These are phyloP conservation scores for Nasonia longicornis DNA, from an alignment of 1,140 invertebrate genomes.

Conservation along the genomic window DNA sequence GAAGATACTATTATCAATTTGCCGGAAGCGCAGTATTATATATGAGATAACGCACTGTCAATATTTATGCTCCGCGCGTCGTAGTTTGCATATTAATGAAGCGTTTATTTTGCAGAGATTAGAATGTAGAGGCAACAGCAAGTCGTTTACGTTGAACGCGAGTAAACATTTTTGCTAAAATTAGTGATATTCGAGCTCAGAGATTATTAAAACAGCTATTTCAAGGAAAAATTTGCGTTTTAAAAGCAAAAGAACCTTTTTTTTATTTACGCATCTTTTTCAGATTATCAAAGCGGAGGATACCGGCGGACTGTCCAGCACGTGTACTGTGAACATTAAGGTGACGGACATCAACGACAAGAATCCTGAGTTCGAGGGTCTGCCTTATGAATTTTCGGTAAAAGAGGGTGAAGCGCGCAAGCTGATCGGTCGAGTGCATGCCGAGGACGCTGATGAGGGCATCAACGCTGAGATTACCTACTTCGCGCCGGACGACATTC, in stretches of 20 bases:
- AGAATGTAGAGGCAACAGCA: too few species aligned
- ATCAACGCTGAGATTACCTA: constrained; percentile 76
- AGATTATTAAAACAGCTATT: too few species aligned
- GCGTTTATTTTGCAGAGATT: background rate
- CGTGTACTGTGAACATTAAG: constrained; percentile 86
- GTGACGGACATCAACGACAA: constrained; percentile 93
- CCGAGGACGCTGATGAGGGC: constrained; percentile 85
- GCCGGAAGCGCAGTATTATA: background rate
- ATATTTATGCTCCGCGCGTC: background rate
- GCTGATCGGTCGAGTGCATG: constrained; percentile 83
- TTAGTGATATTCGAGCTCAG: background rate
- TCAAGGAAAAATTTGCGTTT: too few species aligned
- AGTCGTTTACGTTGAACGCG: too few species aligned
- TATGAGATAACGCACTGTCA: background rate
- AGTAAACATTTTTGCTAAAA: background rate
- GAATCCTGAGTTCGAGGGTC: constrained; percentile 83
- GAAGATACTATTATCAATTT: background rate
- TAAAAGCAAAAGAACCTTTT: too few species aligned
- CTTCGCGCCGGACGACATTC: constrained; percentile 81
- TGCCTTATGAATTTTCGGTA: constrained; percentile 84
- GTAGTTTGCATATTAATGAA: background rate
- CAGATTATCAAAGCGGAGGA: constrained; percentile 88
- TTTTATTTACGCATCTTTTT: constrained; percentile 42
- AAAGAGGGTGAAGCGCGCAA: constrained; percentile 81
- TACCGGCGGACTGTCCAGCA: constrained; percentile 83